Base-by-base conservation (phyloP, 2,113 vertebrate species). In the Stegostoma tigrinum region DNA sequence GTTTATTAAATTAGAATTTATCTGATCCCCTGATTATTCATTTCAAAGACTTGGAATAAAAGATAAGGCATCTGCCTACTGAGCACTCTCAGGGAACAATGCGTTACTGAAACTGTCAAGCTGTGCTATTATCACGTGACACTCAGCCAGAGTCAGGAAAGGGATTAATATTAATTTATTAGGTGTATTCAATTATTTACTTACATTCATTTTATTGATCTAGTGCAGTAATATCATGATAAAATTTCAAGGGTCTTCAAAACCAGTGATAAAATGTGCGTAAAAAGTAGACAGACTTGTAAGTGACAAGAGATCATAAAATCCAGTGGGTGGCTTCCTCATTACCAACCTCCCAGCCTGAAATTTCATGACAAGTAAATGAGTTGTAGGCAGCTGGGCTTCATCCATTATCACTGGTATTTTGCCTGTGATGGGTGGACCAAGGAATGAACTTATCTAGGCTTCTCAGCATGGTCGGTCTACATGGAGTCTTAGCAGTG, bases 1-100 rank as follows among this genome's bases (percentile, higher is more conserved):
- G 38, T 83, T 67, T 23, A 67, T 21, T 93, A 93, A 93, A 93
- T 93, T 93, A 93, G 61, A 12, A 21, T 42, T 83, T 83, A 83
- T 93, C n/a, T 38, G 27, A 38, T 38, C 61, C 23, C 64, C 17
- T 38, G 61, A 64, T 93, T 21, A 38, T 38, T 93, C 15, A 93
- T 42, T 93, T 38, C 30, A 19, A n/a, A 66, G 61, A 17, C 61
- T 67, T 93, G 34, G 5, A 5, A 42, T 21, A 38, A 38, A 90
- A 90, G 87, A 55, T 19, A 91, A 64, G 8, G 12, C 52, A n/a
- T 91, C 52, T 61, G 52, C 14, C 87, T 19, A 19, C 45, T 17
- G 19, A 42, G 17, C 4, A 45, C 3, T 91, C 30, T 15, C 14
- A 64, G 30, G 12, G 87, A 15, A n/a, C 87, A 27, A n/a, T 15